Evolutionary conservation across 1,140 invertebrate species (phyloP).

Genomic region (Drosophila pectinifera): DNA sequence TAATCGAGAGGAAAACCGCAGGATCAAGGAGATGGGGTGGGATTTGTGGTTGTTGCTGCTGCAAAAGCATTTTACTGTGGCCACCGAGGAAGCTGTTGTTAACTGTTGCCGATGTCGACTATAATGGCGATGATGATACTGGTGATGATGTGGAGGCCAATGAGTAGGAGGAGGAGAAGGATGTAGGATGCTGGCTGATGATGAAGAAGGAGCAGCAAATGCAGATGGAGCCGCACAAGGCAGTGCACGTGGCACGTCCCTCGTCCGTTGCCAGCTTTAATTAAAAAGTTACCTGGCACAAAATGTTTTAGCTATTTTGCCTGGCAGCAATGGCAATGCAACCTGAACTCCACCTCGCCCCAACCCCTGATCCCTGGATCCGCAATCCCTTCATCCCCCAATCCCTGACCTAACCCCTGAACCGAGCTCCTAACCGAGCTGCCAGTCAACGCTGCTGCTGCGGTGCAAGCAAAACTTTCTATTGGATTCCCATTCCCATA

Average conservation of each 20-base stretch:
- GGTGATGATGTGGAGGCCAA: neutral
- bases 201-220: slow-evolving; percentile 11
- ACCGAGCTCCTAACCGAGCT: slow-evolving; percentile 35
- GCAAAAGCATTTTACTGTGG: slow-evolving; percentile 44
- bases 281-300: slow-evolving; percentile 77
- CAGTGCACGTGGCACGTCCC: slow-evolving; percentile 14
- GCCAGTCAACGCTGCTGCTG: slow-evolving; percentile 63
- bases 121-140: slow-evolving; percentile 14
- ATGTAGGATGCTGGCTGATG: neutral
- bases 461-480: slow-evolving; percentile 63
- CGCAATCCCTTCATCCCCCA: neutral
- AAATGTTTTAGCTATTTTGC: slow-evolving; percentile 76
- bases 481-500: slow-evolving; percentile 45
- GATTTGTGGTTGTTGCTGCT: slow-evolving; percentile 32
- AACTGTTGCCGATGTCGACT: slow-evolving; percentile 26
- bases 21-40: neutral
- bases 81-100: slow-evolving; percentile 40
- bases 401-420: slow-evolving; percentile 7
- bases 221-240: slow-evolving; percentile 21
- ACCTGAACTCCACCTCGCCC: slow-evolving; percentile 20
- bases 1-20: slow-evolving; percentile 33
- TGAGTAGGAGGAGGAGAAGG: slow-evolving; percentile 14
- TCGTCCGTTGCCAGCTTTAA: slow-evolving; percentile 62
- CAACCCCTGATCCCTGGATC: slow-evolving; percentile 9
- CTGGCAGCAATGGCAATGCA: slow-evolving; percentile 50